Base-by-base conservation (phyloP, 2,113 vertebrate species). In the Pterocles burchelli region DNA sequence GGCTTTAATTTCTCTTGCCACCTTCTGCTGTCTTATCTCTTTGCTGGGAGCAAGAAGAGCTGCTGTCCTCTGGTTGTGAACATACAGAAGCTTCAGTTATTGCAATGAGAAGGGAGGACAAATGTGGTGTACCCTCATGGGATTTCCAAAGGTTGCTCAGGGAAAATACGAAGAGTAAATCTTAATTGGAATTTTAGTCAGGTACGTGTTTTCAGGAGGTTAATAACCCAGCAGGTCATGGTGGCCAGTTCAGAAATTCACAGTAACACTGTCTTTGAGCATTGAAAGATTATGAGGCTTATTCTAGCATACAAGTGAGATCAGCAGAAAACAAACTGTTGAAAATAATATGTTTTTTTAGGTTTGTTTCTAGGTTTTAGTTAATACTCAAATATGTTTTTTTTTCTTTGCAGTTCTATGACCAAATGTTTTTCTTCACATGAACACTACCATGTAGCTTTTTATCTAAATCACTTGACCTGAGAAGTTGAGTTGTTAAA, bases 391-490 rank as follows among this genome's bases (percentile, higher is more conserved):
- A 65, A 61, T 41, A 36, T 2, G 19, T 22, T 34, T 29, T 68
- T 88, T 79, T 72, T 62, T 36, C 15, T 71, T 70, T 51, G 14
- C 14, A 20, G 21, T 81, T 90, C 22, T 83, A 1, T 73, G 46
- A 29, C 41, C 73, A 21, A 49, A 75, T 81, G 6, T 65, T 94
- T 88, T 62, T 51, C 33, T 77, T 71, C 63, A 48, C 38, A 6
- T 5, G 11, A 68, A 62, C 17, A 4, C 51, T 84, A 61, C 49
- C 12, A 12, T 21, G 29, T 43, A 70, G 81, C 31, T 83, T 89
- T 92, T 93, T 82, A 82, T 96, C 45, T 36, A 63, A 95, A 67
- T 95, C 78, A 52, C 48, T 93, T 90, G 90, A 93, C 71, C 67
- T 83, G 88, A 80, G 91, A 93, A 90, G 72, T 1, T 63, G 85